A percentile compares a stretch with the other conserved stretches of the same genome.
phyloP scores from a whole-genome alignment of 2,797 vertebrate species.

The Spinibarbus caldwelli region DNA sequence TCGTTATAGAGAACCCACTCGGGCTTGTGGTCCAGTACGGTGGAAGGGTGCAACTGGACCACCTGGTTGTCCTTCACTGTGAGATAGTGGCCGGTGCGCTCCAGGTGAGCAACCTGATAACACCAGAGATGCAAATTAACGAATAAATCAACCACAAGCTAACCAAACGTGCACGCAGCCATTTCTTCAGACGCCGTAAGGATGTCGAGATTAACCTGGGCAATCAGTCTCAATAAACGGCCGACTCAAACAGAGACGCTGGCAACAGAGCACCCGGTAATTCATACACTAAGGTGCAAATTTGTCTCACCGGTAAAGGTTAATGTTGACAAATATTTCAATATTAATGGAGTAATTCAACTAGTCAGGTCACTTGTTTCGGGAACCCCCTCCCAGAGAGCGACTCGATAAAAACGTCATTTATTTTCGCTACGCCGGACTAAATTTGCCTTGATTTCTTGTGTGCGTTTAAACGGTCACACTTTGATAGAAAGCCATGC shows the following conservation, averaged over 20 bases:
- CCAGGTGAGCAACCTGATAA: conserved; percentile 93
- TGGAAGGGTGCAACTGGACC: conserved; percentile 97
- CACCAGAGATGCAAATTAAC: conserved; percentile 51
- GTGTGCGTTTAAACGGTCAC: conserved; percentile 66
- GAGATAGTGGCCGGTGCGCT: conserved; percentile 96
- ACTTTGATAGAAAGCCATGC: conserved; percentile 50
- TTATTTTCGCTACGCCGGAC: conserved; percentile 69
- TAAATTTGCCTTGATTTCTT: conserved; percentile 74
- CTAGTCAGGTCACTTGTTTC: conserved; percentile 78
- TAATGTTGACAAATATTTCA: conserved; percentile 84
- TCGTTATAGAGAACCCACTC: conserved; percentile 99
- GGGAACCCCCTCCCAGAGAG: conserved; percentile 70
- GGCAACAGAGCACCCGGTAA: conserved; percentile 67
- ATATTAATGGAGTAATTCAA: conserved; percentile 81
- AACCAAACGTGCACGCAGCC: background rate
- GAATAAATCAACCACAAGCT: conserved; percentile 54
- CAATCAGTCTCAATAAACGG: conserved; percentile 80
- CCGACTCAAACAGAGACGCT: conserved; percentile 75
- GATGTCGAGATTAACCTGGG: conserved; percentile 74
- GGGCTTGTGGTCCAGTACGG: conserved; percentile 97
- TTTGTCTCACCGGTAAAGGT: conserved; percentile 80
- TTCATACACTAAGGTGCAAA: conserved; percentile 73
- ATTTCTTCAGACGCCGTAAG: conserved; percentile 41
- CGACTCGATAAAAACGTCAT: conserved; percentile 69
- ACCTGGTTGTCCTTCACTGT: conserved; percentile 99